Evolutionary conservation across 1,140 invertebrate genomes (phyloP).

Genomic region (Hormaphis cornu): DNA sequence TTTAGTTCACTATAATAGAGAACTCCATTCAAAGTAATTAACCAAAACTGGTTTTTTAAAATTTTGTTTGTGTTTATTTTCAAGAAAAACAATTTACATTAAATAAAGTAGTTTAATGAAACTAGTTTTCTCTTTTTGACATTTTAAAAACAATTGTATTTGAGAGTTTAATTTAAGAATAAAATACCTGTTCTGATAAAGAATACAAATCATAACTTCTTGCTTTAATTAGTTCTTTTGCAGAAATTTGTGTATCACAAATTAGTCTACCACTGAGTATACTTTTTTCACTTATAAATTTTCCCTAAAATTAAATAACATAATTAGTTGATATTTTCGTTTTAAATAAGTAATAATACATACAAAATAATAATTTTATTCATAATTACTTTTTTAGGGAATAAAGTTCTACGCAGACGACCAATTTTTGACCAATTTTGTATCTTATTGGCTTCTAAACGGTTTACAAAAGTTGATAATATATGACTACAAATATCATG

Average conservation of each 20-base stretch:
- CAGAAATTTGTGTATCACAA: constrained; percentile 86
- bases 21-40: no score
- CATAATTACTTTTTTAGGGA: constrained; percentile 49
- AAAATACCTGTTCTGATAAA: constrained; percentile 56
- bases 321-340: not conserved
- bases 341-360: no score
- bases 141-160: no score
- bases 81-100: no score
- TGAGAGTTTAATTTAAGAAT: not conserved
- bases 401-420: constrained; percentile 60
- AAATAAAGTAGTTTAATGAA: no score
- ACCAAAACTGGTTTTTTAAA: no score
- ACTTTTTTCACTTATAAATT: constrained; percentile 43
- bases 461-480: constrained; percentile 75
- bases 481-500: constrained; percentile 84
- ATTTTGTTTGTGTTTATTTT: no score
- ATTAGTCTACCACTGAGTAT: constrained; percentile 71
- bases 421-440: constrained; percentile 86
- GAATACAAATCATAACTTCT: constrained; percentile 85
- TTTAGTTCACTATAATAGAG: no score
- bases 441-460: constrained; percentile 61
- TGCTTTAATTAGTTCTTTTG: constrained; percentile 84
- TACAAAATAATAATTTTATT: constrained; percentile 39
- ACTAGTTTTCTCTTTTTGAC: no score
- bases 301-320: constrained; percentile 16